phyloP scores from a whole-genome alignment of 2,797 vertebrate species.

The Vespertilio murinus region DNA sequence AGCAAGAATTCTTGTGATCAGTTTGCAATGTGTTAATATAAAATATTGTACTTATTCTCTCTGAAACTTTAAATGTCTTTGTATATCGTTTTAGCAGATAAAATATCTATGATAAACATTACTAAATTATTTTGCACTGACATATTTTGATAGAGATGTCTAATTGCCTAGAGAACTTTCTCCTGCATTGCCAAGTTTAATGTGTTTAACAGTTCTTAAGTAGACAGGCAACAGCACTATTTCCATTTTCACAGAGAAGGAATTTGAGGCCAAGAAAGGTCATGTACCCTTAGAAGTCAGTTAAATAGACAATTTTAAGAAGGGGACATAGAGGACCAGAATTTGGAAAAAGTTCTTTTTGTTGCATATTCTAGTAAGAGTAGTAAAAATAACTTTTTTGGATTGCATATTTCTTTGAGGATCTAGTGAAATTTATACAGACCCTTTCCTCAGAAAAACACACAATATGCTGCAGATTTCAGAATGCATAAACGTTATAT shows the following conservation, averaged over 20 bases:
- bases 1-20: no score
- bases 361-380: not conserved
- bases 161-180: constrained; percentile 9
- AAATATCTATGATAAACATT: not conserved
- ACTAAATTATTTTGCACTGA: constrained; percentile 4
- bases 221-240: not conserved
- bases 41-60: not conserved
- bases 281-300: not conserved
- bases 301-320: not conserved
- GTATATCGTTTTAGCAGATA: not conserved
- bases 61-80: constrained; percentile 13
- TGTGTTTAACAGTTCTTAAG: not conserved
- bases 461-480: not conserved
- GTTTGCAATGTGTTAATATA: not conserved
- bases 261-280: not conserved
- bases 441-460: not conserved
- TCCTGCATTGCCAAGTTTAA: not conserved
- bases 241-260: not conserved
- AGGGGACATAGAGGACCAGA: not conserved
- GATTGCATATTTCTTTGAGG: not conserved
- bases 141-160: constrained; percentile 25
- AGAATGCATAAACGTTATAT: not conserved
- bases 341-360: constrained; percentile 5
- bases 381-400: not conserved
- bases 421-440: constrained; percentile 27